phyloP scores from a whole-genome alignment of 2,113 vertebrate species.

The Indri indri region DNA sequence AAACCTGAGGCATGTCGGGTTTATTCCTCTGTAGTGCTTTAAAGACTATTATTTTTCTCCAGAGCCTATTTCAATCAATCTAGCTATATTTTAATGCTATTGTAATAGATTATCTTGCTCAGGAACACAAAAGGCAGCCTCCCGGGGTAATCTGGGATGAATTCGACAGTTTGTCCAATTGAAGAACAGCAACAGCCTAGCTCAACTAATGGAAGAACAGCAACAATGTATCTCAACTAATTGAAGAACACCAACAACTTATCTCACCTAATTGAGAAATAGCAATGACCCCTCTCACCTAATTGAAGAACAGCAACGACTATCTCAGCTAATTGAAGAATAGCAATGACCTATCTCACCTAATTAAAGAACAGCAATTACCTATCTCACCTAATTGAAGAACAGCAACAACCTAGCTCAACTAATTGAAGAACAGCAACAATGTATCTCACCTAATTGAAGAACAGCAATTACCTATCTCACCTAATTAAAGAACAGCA shows the following conservation, averaged over 20 bases:
- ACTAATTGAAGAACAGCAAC: too few species aligned
- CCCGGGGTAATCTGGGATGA: neutral
- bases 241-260: neutral
- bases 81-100: neutral
- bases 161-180: neutral
- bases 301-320: neutral
- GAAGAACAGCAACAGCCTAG: neutral
- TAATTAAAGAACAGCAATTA: too few species aligned
- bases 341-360: too few species aligned
- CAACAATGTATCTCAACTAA: neutral
- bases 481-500: too few species aligned
- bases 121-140: neutral
- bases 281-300: neutral
- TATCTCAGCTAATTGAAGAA: too few species aligned
- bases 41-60: neutral
- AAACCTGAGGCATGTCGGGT: neutral
- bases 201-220: neutral
- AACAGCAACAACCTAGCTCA: too few species aligned
- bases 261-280: neutral
- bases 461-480: too few species aligned
- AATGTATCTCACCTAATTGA: too few species aligned
- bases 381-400: too few species aligned
- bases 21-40: neutral
- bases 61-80: neutral
- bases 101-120: neutral